Evolutionary conservation across 2,888 invertebrate genomes (phyloP).

Genomic region (Boloria euphrosyne): DNA sequence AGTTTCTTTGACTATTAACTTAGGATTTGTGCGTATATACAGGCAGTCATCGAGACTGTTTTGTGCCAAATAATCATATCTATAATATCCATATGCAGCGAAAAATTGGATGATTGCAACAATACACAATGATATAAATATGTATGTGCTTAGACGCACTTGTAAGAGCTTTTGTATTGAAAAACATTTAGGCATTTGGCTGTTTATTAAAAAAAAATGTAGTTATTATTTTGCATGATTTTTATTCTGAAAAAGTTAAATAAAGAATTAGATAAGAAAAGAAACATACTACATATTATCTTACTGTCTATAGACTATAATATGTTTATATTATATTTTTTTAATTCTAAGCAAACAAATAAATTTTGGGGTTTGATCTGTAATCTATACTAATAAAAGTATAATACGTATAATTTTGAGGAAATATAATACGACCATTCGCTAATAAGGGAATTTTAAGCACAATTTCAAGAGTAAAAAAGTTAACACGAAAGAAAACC

Average conservation of each 20-base stretch:
- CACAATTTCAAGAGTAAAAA: too few species aligned
- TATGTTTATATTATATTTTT: too few species aligned
- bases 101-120: constrained; percentile 55
- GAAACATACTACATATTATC: too few species aligned
- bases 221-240: constrained; percentile 14
- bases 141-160: constrained; percentile 49
- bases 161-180: constrained; percentile 51
- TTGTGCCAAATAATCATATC: constrained; percentile 55
- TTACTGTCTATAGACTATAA: too few species aligned
- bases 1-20: constrained; percentile 43
- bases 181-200: constrained; percentile 58
- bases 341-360: too few species aligned
- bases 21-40: constrained; percentile 50
- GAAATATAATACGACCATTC: too few species aligned
- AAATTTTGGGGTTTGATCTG: too few species aligned
- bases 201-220: constrained; percentile 7
- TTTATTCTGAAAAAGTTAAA: constrained; percentile 21
- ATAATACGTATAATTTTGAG: too few species aligned
- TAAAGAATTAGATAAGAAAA: not conserved
- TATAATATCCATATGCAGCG: constrained; percentile 50
- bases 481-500: too few species aligned
- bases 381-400: too few species aligned
- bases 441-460: too few species aligned
- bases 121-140: constrained; percentile 48
- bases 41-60: constrained; percentile 51